Conservation (phyloP, 2,113 vertebrate species). For the Neomonachus schauinslandi region DNA sequence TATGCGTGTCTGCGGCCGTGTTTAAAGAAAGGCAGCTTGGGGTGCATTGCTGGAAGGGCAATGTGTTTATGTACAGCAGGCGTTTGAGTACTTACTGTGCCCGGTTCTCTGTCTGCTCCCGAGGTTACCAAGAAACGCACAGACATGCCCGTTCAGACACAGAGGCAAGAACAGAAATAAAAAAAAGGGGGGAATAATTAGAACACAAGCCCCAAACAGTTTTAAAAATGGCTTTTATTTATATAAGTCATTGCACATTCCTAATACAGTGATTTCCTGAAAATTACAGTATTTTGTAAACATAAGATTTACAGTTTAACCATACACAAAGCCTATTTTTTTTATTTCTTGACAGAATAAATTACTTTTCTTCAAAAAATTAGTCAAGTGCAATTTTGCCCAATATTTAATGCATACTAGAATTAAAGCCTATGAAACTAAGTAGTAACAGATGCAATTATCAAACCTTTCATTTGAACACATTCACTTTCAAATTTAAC, state of each 20-base stretch:
- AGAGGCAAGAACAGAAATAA: slow-evolving; percentile 92
- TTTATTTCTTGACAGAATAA: slow-evolving; percentile 90
- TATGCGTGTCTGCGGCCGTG: not conserved
- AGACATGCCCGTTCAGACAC: slow-evolving; percentile 92
- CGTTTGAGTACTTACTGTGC: slow-evolving; percentile 94
- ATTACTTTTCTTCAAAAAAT: slow-evolving; percentile 89
- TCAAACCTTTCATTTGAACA: slow-evolving; percentile 84
- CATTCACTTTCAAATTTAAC: slow-evolving; percentile 86
- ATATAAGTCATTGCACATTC: slow-evolving; percentile 92
- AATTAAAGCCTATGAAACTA: slow-evolving; percentile 86
- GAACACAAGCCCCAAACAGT: slow-evolving; percentile 90
- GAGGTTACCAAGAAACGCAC: slow-evolving; percentile 91
- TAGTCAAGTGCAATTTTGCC: slow-evolving; percentile 92
- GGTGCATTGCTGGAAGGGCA: slow-evolving; percentile 25
- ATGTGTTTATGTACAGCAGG: slow-evolving; percentile 70
- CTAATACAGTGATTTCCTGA: slow-evolving; percentile 92
- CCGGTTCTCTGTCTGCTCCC: slow-evolving; percentile 95
- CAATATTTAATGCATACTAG: slow-evolving; percentile 85
- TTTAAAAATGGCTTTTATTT: slow-evolving; percentile 94
- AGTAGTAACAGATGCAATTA: slow-evolving; percentile 87
- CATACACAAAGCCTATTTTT: slow-evolving; percentile 88
- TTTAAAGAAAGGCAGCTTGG: not conserved
- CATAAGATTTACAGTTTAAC: slow-evolving; percentile 89
- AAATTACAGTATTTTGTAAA: slow-evolving; percentile 92
- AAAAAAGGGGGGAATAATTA: slow-evolving; percentile 91